Evolutionary conservation across 2,888 invertebrate species (phyloP), one percentile per base, ranked within the genome.

Genomic region (Aromia moschata): DNA sequence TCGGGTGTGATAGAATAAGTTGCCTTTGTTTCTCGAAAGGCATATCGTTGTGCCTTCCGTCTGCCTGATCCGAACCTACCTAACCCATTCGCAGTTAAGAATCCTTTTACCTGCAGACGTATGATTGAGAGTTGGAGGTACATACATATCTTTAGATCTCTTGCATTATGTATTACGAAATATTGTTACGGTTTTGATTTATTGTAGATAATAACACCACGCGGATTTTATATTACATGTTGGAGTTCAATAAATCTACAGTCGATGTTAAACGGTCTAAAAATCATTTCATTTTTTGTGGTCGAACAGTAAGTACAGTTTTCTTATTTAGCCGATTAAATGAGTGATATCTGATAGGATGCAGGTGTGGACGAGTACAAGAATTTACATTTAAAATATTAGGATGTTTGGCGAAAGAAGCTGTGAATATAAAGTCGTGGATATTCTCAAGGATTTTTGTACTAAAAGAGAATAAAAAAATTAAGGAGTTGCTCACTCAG

Each of bases 141-240:
- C 31, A 41, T 52, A 52, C 31, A 31, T 52, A 52, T 52, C 51
- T 52, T 41, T 52, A 41, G 55, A 55, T 55, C 55, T 45, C 17
- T 36, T 55, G 55, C 44, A 55, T 55, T 38, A 55, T 55, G 44
- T 55, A 55, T 55, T 55, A 18, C 45, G 18, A 55, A 55, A 55
- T 44, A 55, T 55, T 55, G 55, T 55, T 55, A 55, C 25, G 55
- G 30, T 45, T 38, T 55, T 55, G 55, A 55, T 55, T 55, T 55
- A 55, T 44, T 38, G 55, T 40, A 15, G 45, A 55, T 55, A 55
- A 55, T 55, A 55, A 45, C 46, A 55, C 55, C 25, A 45, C 25
- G 55, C 46, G 45, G 38, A 38, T 52, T 52, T 40, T 41, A 31
- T 41, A 41, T 41, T 52, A 40, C 41, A 31, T 25, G 20, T 25